These are phyloP conservation scores for Montipora efflorescens DNA, from an alignment of 64 coral and sea anemone species.

Conservation along the genomic window DNA sequence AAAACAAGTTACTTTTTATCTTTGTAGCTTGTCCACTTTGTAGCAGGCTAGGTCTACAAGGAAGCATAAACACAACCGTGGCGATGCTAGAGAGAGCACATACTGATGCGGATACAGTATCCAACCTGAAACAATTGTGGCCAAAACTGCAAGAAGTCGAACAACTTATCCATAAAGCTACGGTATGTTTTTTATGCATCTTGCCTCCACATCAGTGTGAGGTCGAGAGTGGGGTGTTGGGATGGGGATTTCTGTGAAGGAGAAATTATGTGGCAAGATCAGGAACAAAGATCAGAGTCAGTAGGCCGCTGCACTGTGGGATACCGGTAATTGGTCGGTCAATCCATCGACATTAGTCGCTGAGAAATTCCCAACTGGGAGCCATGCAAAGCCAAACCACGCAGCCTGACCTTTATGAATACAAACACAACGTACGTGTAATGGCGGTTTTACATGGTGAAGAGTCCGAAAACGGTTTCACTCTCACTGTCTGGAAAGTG, in stretches of 20 bases:
- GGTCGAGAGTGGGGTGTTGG: background rate
- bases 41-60: constrained; percentile 76
- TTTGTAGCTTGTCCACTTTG: constrained; percentile 77
- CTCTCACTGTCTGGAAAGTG: too few relatives aligned
- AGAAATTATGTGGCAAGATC: too few relatives aligned
- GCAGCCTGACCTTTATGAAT: too few relatives aligned
- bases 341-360: too few relatives aligned
- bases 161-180: constrained; percentile 4
- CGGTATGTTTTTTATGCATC: constrained; percentile 22
- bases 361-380: too few relatives aligned
- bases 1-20: background rate
- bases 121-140: constrained; percentile 70
- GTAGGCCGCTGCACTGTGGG: too few relatives aligned
- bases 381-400: too few relatives aligned
- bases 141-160: constrained; percentile 27
- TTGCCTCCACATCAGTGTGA: background rate
- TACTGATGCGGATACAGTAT: constrained; percentile 29
- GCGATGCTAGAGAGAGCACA: constrained; percentile 10
- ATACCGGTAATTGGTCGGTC: too few relatives aligned
- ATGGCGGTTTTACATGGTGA: too few relatives aligned
- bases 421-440: too few relatives aligned
- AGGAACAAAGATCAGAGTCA: too few relatives aligned
- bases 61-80: constrained; percentile 53
- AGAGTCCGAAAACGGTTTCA: too few relatives aligned
- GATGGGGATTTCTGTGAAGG: background rate